These are phyloP conservation scores for Gymnobelideus leadbeateri DNA, from an alignment of 2,113 vertebrate species.

Conservation along the genomic window DNA sequence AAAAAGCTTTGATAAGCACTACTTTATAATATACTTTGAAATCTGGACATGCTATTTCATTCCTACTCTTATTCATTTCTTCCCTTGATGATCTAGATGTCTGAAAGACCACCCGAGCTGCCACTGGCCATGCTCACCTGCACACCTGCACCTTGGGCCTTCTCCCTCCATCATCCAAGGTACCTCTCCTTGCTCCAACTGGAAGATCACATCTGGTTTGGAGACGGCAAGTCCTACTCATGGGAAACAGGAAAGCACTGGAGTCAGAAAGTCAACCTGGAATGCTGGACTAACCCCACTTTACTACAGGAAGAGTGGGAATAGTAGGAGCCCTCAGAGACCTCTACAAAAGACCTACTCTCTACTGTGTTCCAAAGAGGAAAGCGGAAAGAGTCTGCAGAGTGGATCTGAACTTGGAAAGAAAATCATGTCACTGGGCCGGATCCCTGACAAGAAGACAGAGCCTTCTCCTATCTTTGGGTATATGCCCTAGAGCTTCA, in stretches of 20 bases:
- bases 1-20: background rate
- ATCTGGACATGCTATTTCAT: background rate
- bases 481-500: background rate
- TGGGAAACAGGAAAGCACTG: background rate
- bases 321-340: background rate
- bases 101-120: background rate
- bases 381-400: background rate
- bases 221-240: conserved; percentile 44
- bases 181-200: conserved; percentile 58
- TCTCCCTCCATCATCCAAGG: conserved; percentile 39
- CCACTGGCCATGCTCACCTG: background rate
- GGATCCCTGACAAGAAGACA: background rate
- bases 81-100: background rate
- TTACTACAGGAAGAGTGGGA: background rate
- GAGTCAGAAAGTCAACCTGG: background rate
- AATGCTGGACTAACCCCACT: background rate
- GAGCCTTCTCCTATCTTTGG: background rate
- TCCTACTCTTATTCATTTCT: too few species aligned
- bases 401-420: background rate
- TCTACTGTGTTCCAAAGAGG: too few species aligned
- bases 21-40: background rate
- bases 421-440: background rate
- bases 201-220: conserved; percentile 67
- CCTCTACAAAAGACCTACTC: background rate
- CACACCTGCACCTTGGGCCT: background rate